phyloP scores from a whole-genome alignment of 2,888 invertebrate genomes.

The Drosophila rellima region DNA sequence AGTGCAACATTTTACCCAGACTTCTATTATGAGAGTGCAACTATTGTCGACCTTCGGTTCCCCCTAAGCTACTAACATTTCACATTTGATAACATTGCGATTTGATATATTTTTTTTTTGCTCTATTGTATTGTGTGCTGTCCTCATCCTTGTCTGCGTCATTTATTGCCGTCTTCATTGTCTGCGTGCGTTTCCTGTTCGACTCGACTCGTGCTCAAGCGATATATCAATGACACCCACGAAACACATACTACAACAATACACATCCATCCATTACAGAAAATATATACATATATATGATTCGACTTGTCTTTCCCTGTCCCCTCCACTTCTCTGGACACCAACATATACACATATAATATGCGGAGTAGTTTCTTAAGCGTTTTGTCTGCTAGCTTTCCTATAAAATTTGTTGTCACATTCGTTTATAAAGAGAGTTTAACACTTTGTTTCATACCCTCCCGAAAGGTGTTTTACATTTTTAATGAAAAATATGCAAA shows the following conservation, averaged over 20 bases:
- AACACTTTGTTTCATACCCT: slow-evolving; percentile 34
- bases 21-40: not conserved
- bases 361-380: slow-evolving; percentile 33
- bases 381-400: slow-evolving; percentile 38
- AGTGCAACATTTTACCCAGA: not conserved
- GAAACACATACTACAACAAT: slow-evolving; percentile 24
- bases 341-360: not conserved
- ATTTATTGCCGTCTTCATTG: slow-evolving; percentile 72
- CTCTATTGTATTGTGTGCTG: slow-evolving; percentile 13
- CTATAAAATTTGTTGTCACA: slow-evolving; percentile 43
- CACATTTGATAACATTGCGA: slow-evolving; percentile 48
- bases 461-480: not conserved
- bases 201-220: slow-evolving; percentile 37
- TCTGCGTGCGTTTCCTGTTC: slow-evolving; percentile 72
- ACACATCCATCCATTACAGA: slow-evolving; percentile 14
- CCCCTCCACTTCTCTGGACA: not conserved
- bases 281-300: slow-evolving; percentile 4
- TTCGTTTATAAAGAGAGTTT: slow-evolving; percentile 36
- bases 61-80: slow-evolving; percentile 15
- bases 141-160: slow-evolving; percentile 48
- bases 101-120: slow-evolving; percentile 26
- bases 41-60: not conserved
- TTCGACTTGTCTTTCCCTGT: slow-evolving; percentile 11
- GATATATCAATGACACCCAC: slow-evolving; percentile 66
- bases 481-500: not conserved